Base-by-base conservation (phyloP, 2,888 invertebrate species). In the Baronia brevicornis region DNA sequence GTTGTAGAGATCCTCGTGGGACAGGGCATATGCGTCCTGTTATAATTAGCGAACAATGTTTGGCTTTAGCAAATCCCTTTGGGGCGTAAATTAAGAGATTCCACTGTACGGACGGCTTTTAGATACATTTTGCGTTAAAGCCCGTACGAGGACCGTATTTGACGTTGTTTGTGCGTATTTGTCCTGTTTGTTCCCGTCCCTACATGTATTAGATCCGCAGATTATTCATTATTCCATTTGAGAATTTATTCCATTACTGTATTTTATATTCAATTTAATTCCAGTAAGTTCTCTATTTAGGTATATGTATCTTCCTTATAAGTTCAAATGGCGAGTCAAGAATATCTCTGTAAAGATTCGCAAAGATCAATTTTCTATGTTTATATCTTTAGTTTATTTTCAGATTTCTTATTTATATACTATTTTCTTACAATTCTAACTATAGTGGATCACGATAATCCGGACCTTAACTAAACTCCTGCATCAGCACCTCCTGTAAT, bases 21-120 rank as follows among this genome's bases (percentile, higher is more conserved):
- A 82, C 62, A 41, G 35, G 62, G 65, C 82, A 80, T 74, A 74
- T 80, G 82, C 63, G 73, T 56, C 70, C 73, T 62, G 77, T 80
- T 80, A 82, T 82, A 84, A 84, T 84, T 84, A 82, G 84, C 80
- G 77, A 74, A 77, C 84, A 82, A 79, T 82, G 82, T 82, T 82
- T 84, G 79, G 82, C 79, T 82, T 84, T 75, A 67, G 64, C 68
- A 77, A 84, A 84, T 82, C 82, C 82, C 74, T 74, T 71, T 68
- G 77, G 82, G 80, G 74, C 84, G 79, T 82, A 84, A 82, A 82
- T 84, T 82, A 82, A 82, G 80, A 82, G 80, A 82, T 80, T 78
- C 71, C 52, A 54, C 61, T 58, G 57, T 70, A 75, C 73, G 27
- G 19, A 36, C 23, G 28, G 33, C 27, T 36, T 36, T 31, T 10